Evolutionary conservation across 2,797 vertebrate genomes (phyloP), one percentile per base, ranked within the genome.

Genomic region (Astyanax mexicanus): DNA sequence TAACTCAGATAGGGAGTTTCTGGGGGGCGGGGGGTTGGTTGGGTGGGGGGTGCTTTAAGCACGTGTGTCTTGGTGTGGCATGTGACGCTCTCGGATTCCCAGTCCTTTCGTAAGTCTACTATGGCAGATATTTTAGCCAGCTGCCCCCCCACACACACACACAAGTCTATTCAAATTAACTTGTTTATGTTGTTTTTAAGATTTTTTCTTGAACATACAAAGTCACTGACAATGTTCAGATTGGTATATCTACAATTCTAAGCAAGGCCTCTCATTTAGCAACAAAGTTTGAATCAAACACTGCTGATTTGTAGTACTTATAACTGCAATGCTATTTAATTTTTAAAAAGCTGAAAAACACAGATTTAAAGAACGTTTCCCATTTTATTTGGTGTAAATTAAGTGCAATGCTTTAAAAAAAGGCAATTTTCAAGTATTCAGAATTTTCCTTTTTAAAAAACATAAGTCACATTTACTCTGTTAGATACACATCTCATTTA

Each of bases 1-100:
- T 83, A 81, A 77, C 79, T 79, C 69, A 68, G 79, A 83, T 76
- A 83, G 82, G 82, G 76, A 79, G 82, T 81, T 83, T 83, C 79
- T 83, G 68, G 75, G 81, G 77, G 77, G 81, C 78, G 76, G 80
- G 75, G 81, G 74, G 77, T 79, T 78, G 79, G 80, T 79, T 76
- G 62, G 71, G n/a, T n/a, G n/a, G n/a, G n/a, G n/a, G n/a, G n/a
- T n/a, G n/a, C n/a, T n/a, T n/a, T 73, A 70, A 72, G 79, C 79
- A 79, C 77, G 79, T 81, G 81, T 81, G 76, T 81, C 66, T 81
- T 51, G 52, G 52, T 61, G 58, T 75, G 62, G 75, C 76, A 80
- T 83, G 72, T 81, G 81, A 78, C 61, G 60, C 69, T 79, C 81
- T 80, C 81, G 21, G 25, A 49, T 81, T 78, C 72, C 70, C 74